Percentiles rank a stretch among this genome's conserved stretches.
phyloP scores from a whole-genome alignment of 2,797 vertebrate species.

The Chelonia mydas region DNA sequence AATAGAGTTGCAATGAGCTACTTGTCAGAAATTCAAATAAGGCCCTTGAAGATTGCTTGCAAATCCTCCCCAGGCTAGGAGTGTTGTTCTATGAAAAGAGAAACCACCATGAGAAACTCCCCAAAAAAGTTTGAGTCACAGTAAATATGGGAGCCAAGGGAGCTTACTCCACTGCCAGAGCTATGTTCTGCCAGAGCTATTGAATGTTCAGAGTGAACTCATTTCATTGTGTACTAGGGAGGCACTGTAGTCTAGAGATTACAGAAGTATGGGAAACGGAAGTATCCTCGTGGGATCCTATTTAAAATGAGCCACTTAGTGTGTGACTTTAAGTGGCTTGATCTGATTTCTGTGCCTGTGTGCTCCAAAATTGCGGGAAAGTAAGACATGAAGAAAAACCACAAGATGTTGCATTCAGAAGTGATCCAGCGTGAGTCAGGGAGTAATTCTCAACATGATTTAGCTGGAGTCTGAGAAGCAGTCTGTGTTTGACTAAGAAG shows the following conservation, averaged over 20 bases:
- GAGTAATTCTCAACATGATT: constrained; percentile 22
- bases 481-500: neutral
- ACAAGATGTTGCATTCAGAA: constrained; percentile 16
- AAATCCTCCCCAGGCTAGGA: neutral
- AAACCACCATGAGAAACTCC: constrained; percentile 30
- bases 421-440: constrained; percentile 39
- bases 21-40: neutral
- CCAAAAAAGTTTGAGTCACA: constrained; percentile 40
- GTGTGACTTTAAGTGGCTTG: constrained; percentile 41
- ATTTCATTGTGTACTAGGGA: constrained; percentile 27
- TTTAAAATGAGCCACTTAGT: constrained; percentile 51
- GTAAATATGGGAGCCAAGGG: constrained; percentile 40
- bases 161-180: constrained; percentile 20
- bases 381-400: constrained; percentile 38
- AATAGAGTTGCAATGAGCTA: neutral
- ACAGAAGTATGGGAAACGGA: constrained; percentile 41
- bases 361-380: constrained; percentile 58
- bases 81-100: neutral
- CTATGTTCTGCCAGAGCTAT: neutral
- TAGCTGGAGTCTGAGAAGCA: neutral
- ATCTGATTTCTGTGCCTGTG: constrained; percentile 62
- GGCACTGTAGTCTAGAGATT: constrained; percentile 40
- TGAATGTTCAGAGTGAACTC: constrained; percentile 53
- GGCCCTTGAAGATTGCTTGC: neutral
- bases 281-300: constrained; percentile 53